Evolutionary conservation across 2,113 vertebrate genomes (phyloP).

Genomic region (Turdus rufiventris): DNA sequence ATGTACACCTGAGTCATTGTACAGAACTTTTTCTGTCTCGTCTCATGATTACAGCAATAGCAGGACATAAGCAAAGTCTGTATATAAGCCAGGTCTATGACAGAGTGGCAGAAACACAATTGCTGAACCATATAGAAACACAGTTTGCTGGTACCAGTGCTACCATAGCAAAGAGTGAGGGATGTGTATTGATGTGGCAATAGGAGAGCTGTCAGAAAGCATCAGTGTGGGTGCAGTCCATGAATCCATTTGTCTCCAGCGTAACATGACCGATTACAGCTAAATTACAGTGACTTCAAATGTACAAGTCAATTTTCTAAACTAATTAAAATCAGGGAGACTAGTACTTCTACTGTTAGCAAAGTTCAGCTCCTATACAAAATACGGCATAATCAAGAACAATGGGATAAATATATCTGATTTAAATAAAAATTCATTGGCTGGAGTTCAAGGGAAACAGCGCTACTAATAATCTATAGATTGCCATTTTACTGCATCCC

Average conservation of each 20-base stretch:
- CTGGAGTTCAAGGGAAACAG: not conserved
- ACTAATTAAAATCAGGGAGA: slow-evolving; percentile 1
- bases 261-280: not conserved
- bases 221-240: not conserved
- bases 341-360: not conserved
- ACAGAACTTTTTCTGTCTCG: not conserved
- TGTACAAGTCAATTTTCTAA: not conserved
- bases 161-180: not conserved
- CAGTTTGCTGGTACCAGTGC: not conserved
- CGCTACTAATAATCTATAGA: not conserved
- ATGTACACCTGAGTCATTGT: not conserved
- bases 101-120: not conserved
- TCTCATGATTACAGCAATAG: not conserved
- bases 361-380: not conserved
- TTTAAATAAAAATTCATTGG: not conserved
- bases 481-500: not conserved
- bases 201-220: slow-evolving; percentile 41
- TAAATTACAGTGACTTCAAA: slow-evolving; percentile 26
- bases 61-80: not conserved
- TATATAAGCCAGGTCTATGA: not conserved
- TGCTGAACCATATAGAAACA: not conserved
- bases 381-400: not conserved
- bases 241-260: not conserved
- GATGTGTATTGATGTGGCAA: slow-evolving; percentile 16
- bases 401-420: not conserved